Conservation (phyloP, 2,888 invertebrate species). For the Ptycholaimellus sp. region DNA sequence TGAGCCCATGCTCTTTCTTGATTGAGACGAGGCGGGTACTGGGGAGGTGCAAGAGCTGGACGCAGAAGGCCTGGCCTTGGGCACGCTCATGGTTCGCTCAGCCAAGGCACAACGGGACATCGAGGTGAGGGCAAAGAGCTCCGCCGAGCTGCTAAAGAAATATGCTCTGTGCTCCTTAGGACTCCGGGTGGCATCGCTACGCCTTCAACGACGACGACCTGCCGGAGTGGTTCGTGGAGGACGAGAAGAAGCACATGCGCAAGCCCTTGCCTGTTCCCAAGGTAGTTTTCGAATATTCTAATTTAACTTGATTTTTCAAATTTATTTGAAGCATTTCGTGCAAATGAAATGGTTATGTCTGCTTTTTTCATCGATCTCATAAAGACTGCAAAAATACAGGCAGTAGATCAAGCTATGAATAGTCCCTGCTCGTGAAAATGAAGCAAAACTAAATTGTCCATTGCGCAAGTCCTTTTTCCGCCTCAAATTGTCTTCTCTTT, state of each 20-base stretch:
- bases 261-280: slow-evolving; percentile 59
- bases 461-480: no score
- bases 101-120: slow-evolving; percentile 63
- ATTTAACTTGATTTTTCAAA: no score
- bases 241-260: slow-evolving; percentile 69
- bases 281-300: slow-evolving; percentile 27
- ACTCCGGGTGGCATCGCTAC: no score
- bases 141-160: no score
- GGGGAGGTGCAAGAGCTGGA: slow-evolving; percentile 6
- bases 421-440: no score
- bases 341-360: neutral
- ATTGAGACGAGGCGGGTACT: no score
- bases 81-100: slow-evolving; percentile 65
- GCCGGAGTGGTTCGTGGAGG: slow-evolving; percentile 83
- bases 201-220: slow-evolving; percentile 67
- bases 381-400: no score
- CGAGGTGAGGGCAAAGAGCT: no score
- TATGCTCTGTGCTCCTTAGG: no score
- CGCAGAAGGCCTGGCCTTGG: slow-evolving; percentile 45
- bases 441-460: no score
- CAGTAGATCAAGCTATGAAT: no score
- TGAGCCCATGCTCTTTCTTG: no score
- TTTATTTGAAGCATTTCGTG: neutral
- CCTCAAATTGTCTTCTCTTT: neutral
- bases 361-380: neutral